phyloP scores from a whole-genome alignment of 2,797 vertebrate genomes.

The Falco rusticolus region DNA sequence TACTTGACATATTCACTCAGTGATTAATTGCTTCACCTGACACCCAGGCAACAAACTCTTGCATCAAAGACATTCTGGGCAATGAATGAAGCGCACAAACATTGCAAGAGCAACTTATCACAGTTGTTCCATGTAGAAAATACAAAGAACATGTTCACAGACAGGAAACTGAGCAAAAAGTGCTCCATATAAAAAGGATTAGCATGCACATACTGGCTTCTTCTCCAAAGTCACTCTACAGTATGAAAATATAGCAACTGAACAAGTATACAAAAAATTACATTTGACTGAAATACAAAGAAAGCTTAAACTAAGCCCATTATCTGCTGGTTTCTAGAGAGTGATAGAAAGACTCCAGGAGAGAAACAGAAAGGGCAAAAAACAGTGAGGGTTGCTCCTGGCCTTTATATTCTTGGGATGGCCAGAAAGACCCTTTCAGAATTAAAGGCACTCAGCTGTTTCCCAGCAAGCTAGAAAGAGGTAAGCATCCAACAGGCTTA shows the following conservation, averaged over 20 bases:
- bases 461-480: conserved; percentile 10
- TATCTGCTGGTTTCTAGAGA: background rate
- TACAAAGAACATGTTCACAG: background rate
- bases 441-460: conserved; percentile 25
- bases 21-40: background rate
- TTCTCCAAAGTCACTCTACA: background rate
- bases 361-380: conserved; percentile 21
- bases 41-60: background rate
- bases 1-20: background rate
- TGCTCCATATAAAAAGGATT: background rate
- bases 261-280: background rate
- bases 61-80: background rate
- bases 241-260: background rate
- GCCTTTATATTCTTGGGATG: background rate
- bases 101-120: background rate
- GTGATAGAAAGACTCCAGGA: conserved; percentile 8
- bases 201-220: background rate
- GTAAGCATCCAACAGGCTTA: background rate
- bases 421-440: conserved; percentile 10
- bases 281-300: conserved; percentile 1
- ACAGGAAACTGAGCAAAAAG: background rate
- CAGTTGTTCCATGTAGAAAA: background rate
- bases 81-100: background rate
- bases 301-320: background rate
- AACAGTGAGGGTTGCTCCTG: background rate